These are phyloP conservation scores for Fistularia tabacaria DNA, from an alignment of 2,797 vertebrate species.

Conservation along the genomic window DNA sequence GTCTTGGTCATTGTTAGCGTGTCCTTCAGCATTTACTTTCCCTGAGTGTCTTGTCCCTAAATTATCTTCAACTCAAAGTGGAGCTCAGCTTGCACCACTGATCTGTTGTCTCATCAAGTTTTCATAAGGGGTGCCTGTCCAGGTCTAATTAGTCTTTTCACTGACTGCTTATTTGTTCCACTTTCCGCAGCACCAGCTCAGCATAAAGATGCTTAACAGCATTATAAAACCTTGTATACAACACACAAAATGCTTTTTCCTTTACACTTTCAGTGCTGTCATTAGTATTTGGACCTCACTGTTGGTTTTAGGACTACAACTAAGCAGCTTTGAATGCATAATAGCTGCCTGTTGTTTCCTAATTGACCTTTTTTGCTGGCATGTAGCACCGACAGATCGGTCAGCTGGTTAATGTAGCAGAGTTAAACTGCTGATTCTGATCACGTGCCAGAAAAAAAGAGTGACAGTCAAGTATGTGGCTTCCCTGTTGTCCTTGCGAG, in stretches of 20 bases:
- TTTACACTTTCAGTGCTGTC: constrained; percentile 37
- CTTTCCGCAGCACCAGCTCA: background rate
- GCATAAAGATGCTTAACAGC: constrained; percentile 16
- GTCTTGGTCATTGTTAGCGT: background rate
- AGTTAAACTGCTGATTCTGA: constrained; percentile 29
- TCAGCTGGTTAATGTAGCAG: constrained; percentile 29
- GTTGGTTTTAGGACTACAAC: constrained; percentile 49
- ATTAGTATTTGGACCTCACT: constrained; percentile 49
- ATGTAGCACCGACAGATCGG: constrained; percentile 45
- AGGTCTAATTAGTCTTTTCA: constrained; percentile 66
- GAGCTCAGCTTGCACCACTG: constrained; percentile 47
- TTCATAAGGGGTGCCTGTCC: constrained; percentile 69
- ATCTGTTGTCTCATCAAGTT: constrained; percentile 68
- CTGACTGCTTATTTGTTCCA: background rate
- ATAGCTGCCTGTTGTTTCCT: constrained; percentile 53
- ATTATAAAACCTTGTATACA: constrained; percentile 27
- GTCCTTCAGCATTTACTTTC: constrained; percentile 37
- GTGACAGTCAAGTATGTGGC: constrained; percentile 33
- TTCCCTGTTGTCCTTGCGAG: constrained; percentile 23
- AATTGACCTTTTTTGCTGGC: constrained; percentile 41
- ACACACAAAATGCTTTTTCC: constrained; percentile 36
- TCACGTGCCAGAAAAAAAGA: constrained; percentile 24
- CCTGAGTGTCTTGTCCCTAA: constrained; percentile 21
- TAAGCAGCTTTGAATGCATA: constrained; percentile 65
- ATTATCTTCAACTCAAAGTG: constrained; percentile 20